Evolutionary conservation across 2,888 invertebrate species (phyloP).

Genomic region (Microlaimidae sp.): DNA sequence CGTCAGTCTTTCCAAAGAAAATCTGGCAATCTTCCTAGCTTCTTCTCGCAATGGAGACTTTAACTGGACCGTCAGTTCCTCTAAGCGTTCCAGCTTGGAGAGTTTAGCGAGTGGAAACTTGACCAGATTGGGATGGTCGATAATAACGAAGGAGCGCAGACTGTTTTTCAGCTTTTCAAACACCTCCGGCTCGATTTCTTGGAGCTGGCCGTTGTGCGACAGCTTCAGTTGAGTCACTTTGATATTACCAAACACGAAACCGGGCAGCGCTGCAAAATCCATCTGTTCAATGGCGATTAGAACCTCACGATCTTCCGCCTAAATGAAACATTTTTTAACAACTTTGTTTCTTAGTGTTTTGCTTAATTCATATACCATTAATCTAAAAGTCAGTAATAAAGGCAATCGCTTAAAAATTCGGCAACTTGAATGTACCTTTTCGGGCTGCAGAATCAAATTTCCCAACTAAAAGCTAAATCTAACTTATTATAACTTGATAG

Average conservation of each 20-base stretch:
- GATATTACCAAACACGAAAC: neutral
- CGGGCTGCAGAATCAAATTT: too few species aligned
- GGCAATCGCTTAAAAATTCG: too few species aligned
- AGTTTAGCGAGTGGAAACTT: neutral
- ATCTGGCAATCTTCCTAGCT: too few species aligned
- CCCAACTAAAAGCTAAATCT: too few species aligned
- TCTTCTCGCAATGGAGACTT: neutral
- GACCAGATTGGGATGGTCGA: neutral
- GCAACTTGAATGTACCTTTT: too few species aligned
- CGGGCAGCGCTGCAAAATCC: neutral
- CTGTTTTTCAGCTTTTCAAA: neutral
- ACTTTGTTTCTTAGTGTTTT: too few species aligned
- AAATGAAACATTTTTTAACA: too few species aligned
- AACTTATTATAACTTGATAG: too few species aligned
- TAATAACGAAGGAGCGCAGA: neutral
- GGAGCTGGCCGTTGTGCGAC: neutral
- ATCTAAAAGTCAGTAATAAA: too few species aligned
- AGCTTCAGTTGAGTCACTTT: neutral
- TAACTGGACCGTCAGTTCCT: neutral
- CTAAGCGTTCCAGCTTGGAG: neutral
- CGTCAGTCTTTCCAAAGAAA: too few species aligned
- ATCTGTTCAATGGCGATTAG: neutral
- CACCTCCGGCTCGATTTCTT: neutral
- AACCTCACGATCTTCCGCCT: neutral
- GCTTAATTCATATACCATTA: too few species aligned